Evolutionary conservation across 2,888 invertebrate species (phyloP).

Genomic region (Entomobrya proxima): DNA sequence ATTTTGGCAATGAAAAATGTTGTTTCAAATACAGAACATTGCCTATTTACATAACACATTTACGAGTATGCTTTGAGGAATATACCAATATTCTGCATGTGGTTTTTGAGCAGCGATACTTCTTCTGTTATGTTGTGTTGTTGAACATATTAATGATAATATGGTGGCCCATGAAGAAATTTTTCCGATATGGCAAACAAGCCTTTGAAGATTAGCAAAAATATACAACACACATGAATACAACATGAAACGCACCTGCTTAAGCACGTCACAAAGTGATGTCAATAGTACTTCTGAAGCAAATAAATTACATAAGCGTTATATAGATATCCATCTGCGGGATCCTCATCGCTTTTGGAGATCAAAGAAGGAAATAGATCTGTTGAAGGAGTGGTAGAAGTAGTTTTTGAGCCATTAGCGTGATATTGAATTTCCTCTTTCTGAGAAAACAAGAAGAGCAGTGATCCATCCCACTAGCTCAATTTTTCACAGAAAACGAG

Average conservation of each 20-base stretch:
- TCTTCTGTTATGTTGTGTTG: neutral
- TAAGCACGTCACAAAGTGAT: constrained; percentile 13
- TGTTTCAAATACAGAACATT: too few species aligned
- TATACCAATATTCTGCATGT: neutral
- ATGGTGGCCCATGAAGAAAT: neutral
- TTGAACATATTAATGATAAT: neutral
- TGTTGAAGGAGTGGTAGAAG: neutral
- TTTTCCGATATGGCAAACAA: neutral
- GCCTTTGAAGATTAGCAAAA: neutral
- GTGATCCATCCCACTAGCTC: constrained; percentile 10
- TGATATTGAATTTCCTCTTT: constrained; percentile 4
- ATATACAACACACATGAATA: neutral
- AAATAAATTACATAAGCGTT: neutral
- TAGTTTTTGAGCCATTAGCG: neutral
- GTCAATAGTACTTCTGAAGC: constrained; percentile 9
- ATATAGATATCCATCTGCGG: neutral
- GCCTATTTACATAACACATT: too few species aligned
- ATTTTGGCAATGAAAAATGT: neutral
- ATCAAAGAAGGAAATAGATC: neutral
- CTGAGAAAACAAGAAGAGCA: neutral
- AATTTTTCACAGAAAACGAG: neutral
- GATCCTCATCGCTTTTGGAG: neutral
- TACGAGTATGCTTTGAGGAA: too few species aligned
- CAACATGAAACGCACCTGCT: neutral
- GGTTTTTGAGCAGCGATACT: neutral